Conservation (phyloP, 2,113 vertebrate species). For the Psilopogon haemacephalus region DNA sequence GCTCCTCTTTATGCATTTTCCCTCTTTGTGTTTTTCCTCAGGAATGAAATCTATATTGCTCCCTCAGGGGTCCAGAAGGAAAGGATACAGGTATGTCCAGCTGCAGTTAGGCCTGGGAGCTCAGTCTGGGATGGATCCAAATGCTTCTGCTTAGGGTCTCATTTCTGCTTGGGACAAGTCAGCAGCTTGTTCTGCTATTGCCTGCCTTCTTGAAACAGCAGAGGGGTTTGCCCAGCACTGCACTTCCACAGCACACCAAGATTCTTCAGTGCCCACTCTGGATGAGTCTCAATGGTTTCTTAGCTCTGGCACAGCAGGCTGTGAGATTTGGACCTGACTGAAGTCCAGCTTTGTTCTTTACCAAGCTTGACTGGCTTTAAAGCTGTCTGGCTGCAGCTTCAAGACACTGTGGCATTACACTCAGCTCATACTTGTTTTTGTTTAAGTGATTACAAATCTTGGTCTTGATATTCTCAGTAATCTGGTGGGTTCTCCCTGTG, state of each 20-base stretch:
- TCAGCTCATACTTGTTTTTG: background rate
- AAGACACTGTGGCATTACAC: background rate
- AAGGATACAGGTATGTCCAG: slow-evolving; percentile 86
- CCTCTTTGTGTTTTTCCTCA: slow-evolving; percentile 59
- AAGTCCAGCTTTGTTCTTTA: background rate
- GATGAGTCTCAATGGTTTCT: background rate
- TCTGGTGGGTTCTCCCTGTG: background rate
- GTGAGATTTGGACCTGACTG: background rate
- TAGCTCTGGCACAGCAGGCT: background rate
- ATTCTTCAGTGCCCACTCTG: background rate
- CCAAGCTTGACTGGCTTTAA: background rate
- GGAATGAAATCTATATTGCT: slow-evolving; percentile 92
- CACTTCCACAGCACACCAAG: background rate
- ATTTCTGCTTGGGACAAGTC: background rate
- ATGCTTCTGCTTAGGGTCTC: background rate
- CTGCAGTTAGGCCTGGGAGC: background rate
- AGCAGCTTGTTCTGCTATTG: background rate
- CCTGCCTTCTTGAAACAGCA: background rate
- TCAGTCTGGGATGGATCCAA: background rate
- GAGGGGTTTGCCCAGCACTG: background rate
- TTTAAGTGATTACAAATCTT: background rate
- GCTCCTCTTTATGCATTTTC: background rate
- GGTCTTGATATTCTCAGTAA: background rate
- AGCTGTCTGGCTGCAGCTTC: background rate
- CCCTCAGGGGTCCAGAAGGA: slow-evolving; percentile 98